These are phyloP conservation scores for Pocota personata DNA, from an alignment of 2,888 invertebrate species.

Conservation along the genomic window DNA sequence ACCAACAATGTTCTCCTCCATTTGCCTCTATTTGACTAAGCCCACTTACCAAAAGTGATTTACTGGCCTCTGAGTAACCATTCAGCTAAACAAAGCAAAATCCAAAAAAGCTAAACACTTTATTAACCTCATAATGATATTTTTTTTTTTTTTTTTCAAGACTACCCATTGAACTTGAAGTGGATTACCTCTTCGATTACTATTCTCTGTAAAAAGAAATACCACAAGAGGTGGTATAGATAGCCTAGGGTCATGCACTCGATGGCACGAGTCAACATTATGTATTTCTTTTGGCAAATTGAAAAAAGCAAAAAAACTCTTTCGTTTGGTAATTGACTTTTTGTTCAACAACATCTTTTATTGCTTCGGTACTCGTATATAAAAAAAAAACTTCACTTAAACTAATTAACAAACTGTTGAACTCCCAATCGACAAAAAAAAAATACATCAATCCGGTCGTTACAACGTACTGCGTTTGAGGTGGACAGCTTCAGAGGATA, in stretches of 20 bases:
- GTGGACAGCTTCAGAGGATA: constrained; percentile 19
- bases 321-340: constrained; percentile 38
- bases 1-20: background rate
- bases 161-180: constrained; percentile 23
- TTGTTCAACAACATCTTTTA: constrained; percentile 49
- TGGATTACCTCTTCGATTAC: background rate
- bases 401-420: constrained; percentile 61
- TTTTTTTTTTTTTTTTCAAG: too few species aligned
- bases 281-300: background rate
- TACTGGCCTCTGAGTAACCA: background rate
- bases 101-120: background rate
- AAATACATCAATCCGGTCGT: constrained; percentile 28
- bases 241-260: background rate
- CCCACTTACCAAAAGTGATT: background rate
- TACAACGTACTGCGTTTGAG: constrained; percentile 32
- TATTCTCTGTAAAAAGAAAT: background rate
- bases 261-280: constrained; percentile 13
- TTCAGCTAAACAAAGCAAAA: constrained; percentile 4
- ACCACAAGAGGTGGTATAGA: constrained; percentile 2
- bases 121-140: constrained; percentile 21
- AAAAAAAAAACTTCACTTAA: constrained; percentile 35
- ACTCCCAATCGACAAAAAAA: constrained; percentile 29
- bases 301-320: background rate
- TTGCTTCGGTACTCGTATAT: constrained; percentile 25
- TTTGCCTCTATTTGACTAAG: background rate